phyloP scores from a whole-genome alignment of 2,888 invertebrate species.

The Litoditis marina region DNA sequence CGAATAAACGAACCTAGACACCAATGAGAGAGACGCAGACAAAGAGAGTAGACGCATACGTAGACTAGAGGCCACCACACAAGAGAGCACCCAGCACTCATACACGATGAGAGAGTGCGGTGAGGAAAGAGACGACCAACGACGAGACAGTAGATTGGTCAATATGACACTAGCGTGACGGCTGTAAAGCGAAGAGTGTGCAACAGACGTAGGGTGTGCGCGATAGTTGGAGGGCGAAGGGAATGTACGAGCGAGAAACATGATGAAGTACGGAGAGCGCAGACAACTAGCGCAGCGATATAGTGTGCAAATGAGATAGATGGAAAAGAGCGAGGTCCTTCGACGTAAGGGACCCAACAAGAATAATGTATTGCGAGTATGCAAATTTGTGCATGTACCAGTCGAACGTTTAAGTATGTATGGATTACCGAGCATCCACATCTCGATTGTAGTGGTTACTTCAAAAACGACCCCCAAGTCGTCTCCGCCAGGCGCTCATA shows the following conservation, averaged over 20 bases:
- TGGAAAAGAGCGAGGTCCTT: background rate
- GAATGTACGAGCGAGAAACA: too few species aligned
- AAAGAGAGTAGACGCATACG: background rate
- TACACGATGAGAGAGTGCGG: slow-evolving; percentile 1
- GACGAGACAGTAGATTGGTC: slow-evolving; percentile 12
- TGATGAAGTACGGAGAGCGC: too few species aligned
- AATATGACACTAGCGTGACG: slow-evolving; percentile 17
- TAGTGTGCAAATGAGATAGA: background rate
- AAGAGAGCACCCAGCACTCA: slow-evolving; percentile 6
- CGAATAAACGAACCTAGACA: slow-evolving; percentile 17
- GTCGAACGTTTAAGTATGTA: slow-evolving; percentile 15
- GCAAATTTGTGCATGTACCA: slow-evolving; percentile 20
- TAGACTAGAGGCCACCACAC: too few species aligned
- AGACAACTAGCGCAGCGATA: background rate
- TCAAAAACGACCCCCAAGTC: too few species aligned
- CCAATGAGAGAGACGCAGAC: background rate
- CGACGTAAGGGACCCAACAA: slow-evolving; percentile 15
- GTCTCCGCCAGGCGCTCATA: too few species aligned
- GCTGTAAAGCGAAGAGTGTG: slow-evolving; percentile 18
- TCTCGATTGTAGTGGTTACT: too few species aligned
- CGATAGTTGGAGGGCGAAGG: background rate
- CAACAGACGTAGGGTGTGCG: slow-evolving; percentile 4
- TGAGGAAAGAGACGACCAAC: background rate
- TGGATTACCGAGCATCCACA: too few species aligned
- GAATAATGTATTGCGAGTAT: slow-evolving; percentile 22